Evolutionary conservation across 2,888 invertebrate genomes (phyloP), one percentile per base, ranked within the genome.

Genomic region (Pterobdella sp.): DNA sequence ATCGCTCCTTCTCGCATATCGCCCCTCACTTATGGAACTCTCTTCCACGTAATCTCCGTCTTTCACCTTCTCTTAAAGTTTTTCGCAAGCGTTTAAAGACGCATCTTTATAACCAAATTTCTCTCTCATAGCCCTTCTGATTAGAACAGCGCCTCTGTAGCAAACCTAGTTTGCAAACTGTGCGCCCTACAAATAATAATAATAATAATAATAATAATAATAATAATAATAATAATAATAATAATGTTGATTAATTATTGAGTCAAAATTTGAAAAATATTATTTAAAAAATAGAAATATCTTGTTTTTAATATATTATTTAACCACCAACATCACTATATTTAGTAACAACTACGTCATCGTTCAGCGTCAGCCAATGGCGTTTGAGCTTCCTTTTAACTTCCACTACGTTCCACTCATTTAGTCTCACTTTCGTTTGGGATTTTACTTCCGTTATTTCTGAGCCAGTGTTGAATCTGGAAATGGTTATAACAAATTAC

Each of bases 391-490:
- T 14, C 26, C 63, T 60, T 10, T 35, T 36, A 18, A 71, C 56
- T 34, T 71, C 60, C 26, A 71, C 60, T 0, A 63, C 37, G 63
- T 71, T 71, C 71, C 71, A 71, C 29, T 63, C 26, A 22, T 34
- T 52, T n/a, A 34, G 35, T 32, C 22, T 36, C 35, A 71, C 63
- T 34, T 63, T 60, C 7, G 22, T n/a, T n/a, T 10, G 7, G 10
- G 32, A 1, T 36, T n/a, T 34, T 10, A 56, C 31, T 26, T 60
- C 63, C 10, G 29, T 37, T 14, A 60, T 18, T n/a, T 63, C 71
- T 26, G 60, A 56, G n/a, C 71, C 71, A 10, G 56, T 35, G 56
- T 71, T 36, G 37, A 71, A 71, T n/a, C 71, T 71, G 36, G n/a
- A 56, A 22, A 22, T 7, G 7, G 7, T 42, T 42, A 14, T 42